phyloP scores from a whole-genome alignment of 53 echinoderm and acorn worm genomes.

The Henricia sp. region DNA sequence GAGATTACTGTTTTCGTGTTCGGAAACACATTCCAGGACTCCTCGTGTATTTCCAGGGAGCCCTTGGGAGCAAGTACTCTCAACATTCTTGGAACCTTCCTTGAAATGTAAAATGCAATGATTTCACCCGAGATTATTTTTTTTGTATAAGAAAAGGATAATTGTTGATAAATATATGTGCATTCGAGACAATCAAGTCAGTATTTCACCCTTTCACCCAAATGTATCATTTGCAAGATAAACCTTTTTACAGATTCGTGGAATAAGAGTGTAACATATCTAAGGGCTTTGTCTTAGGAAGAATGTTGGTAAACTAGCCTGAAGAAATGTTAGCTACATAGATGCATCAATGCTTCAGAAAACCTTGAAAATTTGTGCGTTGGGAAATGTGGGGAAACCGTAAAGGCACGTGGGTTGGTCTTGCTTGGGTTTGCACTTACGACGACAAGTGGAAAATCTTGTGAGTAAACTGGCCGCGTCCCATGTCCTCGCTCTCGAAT shows the following conservation, averaged over 20 bases:
- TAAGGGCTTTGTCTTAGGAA: too few relatives aligned
- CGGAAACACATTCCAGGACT: background rate
- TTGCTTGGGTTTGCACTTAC: too few relatives aligned
- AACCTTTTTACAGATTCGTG: background rate
- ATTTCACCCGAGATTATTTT: too few relatives aligned
- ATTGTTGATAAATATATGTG: background rate
- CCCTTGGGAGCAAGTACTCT: constrained; percentile 6
- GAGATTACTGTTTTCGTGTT: background rate
- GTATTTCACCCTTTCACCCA: too few relatives aligned
- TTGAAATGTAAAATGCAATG: background rate
- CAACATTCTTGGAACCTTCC: constrained; percentile 3
- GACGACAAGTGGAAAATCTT: constrained; percentile 6
- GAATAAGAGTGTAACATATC: background rate
- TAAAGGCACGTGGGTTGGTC: too few relatives aligned
- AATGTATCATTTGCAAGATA: background rate
- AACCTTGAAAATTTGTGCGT: too few relatives aligned
- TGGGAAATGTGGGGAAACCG: too few relatives aligned
- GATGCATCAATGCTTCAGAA: too few relatives aligned
- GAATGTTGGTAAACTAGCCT: too few relatives aligned
- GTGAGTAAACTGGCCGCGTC: background rate
- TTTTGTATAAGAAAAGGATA: background rate
- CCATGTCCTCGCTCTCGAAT: background rate
- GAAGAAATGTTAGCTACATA: too few relatives aligned
- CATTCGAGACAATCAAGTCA: background rate
- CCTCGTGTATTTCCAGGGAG: background rate